These are phyloP conservation scores for Dasyprocta punctata DNA, from an alignment of 2,113 vertebrate species.

Conservation along the genomic window DNA sequence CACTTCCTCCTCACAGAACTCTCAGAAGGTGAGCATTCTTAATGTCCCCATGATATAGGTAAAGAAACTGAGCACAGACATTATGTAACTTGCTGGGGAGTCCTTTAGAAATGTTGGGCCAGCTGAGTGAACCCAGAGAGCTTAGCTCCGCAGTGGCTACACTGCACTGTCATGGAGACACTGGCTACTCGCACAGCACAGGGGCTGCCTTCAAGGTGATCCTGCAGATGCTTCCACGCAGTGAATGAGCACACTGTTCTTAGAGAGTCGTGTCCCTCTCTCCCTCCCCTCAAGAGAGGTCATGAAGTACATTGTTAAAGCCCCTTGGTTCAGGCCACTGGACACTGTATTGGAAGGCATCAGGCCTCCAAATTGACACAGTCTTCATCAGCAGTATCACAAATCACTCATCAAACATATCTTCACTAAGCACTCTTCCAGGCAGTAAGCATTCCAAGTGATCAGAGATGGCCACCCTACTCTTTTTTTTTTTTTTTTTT, in stretches of 20 bases:
- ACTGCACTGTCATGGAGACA: neutral
- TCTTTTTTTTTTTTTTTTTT: no score
- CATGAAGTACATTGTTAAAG: neutral
- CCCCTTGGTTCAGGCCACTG: accelerated
- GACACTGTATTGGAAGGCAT: neutral
- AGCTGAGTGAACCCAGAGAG: neutral
- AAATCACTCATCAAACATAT: neutral
- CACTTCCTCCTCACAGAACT: conserved; percentile 19
- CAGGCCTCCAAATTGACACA: neutral
- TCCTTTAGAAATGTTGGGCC: neutral
- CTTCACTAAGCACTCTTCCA: neutral
- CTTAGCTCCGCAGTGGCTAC: accelerated
- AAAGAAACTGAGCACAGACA: neutral
- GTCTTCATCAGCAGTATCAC: neutral
- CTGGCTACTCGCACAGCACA: neutral
- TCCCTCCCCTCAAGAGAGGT: neutral
- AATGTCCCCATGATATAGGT: neutral
- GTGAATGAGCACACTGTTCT: neutral
- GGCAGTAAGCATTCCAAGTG: neutral
- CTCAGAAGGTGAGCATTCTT: neutral
- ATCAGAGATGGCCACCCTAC: neutral
- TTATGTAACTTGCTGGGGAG: neutral
- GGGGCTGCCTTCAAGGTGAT: neutral
- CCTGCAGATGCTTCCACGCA: neutral
- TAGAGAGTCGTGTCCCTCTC: neutral